phyloP scores from a whole-genome alignment of 2,888 invertebrate genomes.

The Nipponacmea schrenckii region DNA sequence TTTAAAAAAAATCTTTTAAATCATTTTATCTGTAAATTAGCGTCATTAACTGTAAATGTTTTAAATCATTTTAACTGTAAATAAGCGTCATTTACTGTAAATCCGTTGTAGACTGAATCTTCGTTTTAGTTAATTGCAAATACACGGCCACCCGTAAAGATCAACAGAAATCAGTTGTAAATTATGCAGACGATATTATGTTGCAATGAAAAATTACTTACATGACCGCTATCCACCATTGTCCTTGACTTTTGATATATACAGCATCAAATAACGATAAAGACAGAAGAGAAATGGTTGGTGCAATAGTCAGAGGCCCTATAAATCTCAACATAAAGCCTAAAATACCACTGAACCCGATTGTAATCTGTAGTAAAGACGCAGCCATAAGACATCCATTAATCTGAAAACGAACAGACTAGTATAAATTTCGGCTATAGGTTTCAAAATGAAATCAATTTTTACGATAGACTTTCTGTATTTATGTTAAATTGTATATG shows the following conservation, averaged over 20 bases:
- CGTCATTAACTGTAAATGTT: too few relatives aligned
- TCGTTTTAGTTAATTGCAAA: too few relatives aligned
- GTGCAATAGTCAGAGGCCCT: conserved; percentile 85
- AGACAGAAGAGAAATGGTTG: conserved; percentile 84
- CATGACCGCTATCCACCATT: conserved; percentile 87
- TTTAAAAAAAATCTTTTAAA: too few relatives aligned
- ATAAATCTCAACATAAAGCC: conserved; percentile 80
- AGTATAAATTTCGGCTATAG: neutral
- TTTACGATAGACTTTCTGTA: neutral
- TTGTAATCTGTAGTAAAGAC: conserved; percentile 79
- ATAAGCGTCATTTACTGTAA: too few relatives aligned
- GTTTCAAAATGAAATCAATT: neutral
- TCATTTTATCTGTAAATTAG: too few relatives aligned
- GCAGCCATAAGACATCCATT: conserved; percentile 86
- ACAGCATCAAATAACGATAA: conserved; percentile 84
- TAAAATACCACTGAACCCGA: conserved; percentile 79
- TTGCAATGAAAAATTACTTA: conserved; percentile 68
- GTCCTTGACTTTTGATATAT: conserved; percentile 79
- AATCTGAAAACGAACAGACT: conserved; percentile 64
- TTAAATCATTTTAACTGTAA: too few relatives aligned
- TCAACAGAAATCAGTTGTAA: too few relatives aligned
- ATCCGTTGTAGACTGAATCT: too few relatives aligned
- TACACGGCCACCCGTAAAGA: too few relatives aligned
- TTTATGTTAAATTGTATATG: too few relatives aligned
- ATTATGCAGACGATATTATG: neutral